Conservation (phyloP, 2,888 invertebrate genomes). For the Eristalinus aeneus region DNA sequence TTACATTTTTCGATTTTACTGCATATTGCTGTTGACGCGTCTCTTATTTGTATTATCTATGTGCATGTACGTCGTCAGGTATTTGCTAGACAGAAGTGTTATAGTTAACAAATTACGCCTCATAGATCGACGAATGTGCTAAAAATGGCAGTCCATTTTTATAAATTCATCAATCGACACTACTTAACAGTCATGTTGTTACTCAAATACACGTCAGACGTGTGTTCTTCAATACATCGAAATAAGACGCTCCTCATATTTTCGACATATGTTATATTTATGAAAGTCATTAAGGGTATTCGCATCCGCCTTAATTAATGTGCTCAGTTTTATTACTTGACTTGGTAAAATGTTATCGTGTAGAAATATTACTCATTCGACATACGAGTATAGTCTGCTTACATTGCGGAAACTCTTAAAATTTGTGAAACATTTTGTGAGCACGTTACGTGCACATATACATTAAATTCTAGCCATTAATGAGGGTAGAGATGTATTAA, state of each 20-base stretch:
- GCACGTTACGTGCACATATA: not conserved
- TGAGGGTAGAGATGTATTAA: not conserved
- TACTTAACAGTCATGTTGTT: not conserved
- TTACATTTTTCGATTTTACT: conserved; percentile 20
- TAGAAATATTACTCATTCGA: not conserved
- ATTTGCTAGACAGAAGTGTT: not conserved
- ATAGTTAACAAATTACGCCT: not conserved
- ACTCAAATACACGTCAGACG: not conserved
- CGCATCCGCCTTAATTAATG: conserved; percentile 28
- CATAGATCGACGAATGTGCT: not conserved
- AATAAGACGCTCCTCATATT: conserved; percentile 6
- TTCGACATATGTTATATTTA: conserved; percentile 18
- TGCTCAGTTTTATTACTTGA: not conserved
- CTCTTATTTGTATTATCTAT: not conserved
- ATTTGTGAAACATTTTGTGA: not conserved
- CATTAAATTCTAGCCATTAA: no score
- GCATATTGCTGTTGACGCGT: conserved; percentile 29
- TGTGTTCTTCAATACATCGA: not conserved
- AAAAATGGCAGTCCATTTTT: not conserved
- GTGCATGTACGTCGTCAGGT: conserved; percentile 11
- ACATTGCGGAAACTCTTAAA: not conserved
- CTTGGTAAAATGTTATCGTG: not conserved
- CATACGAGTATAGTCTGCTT: not conserved
- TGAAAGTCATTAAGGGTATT: conserved; percentile 37
- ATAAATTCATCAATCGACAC: not conserved